phyloP scores from a whole-genome alignment of 1,140 invertebrate genomes.

The Brachystomella parvula region DNA sequence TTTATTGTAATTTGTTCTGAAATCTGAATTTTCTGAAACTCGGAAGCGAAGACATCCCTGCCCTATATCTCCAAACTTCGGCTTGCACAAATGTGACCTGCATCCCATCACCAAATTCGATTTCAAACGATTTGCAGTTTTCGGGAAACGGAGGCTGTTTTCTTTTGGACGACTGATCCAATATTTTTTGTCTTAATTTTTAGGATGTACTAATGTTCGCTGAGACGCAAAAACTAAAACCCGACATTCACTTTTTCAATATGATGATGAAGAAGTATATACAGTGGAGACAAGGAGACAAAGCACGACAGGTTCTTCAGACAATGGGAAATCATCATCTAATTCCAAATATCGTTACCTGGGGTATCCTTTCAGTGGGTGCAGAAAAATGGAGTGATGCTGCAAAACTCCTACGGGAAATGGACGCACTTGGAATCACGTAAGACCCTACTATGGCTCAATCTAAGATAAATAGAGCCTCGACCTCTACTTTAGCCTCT shows the following conservation, averaged over 20 bases:
- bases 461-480: no score
- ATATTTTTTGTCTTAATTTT: constrained; percentile 32
- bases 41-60: no score
- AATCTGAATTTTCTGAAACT: constrained; percentile 11
- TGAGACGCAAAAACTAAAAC: constrained; percentile 50
- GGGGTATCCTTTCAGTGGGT: constrained; percentile 70
- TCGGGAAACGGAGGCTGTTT: no score
- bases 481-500: not conserved
- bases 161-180: no score
- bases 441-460: constrained; percentile 39
- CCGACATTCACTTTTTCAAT: constrained; percentile 77
- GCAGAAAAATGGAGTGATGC: constrained; percentile 57
- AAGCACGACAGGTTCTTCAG: constrained; percentile 57
- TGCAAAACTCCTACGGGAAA: constrained; percentile 55
- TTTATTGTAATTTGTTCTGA: constrained; percentile 9
- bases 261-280: constrained; percentile 71
- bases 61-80: no score
- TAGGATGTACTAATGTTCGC: constrained; percentile 53
- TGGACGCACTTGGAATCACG: constrained; percentile 57
- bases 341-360: constrained; percentile 68
- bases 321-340: constrained; percentile 55
- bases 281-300: constrained; percentile 54
- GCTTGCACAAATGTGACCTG: no score
- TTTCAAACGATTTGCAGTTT: no score
- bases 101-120: no score